Evolutionary conservation across 2,797 vertebrate species (phyloP).

Genomic region (Glossophaga mutica): DNA sequence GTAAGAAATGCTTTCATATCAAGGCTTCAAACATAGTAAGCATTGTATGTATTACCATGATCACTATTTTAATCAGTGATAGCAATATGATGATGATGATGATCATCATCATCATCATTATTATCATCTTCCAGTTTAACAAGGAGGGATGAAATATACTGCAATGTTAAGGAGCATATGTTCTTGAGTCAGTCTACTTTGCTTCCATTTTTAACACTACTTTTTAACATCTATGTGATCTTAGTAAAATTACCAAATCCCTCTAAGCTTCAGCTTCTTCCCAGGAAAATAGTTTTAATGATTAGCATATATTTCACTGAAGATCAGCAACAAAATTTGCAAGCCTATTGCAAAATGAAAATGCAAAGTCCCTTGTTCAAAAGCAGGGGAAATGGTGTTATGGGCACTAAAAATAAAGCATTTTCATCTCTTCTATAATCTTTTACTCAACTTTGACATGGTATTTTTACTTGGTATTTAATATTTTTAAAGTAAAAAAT

Average conservation of each 20-base stretch:
- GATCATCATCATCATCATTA: not conserved
- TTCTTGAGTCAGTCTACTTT: not conserved
- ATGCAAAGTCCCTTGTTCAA: not conserved
- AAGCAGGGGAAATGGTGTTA: not conserved
- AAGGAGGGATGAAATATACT: not conserved
- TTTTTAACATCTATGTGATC: not conserved
- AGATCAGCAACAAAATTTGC: not conserved
- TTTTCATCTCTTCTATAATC: not conserved
- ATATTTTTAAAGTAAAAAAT: not conserved
- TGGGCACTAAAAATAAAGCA: not conserved
- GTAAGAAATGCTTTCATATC: not conserved
- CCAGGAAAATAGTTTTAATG: not conserved
- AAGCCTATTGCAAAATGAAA: not conserved
- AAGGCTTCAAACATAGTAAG: not conserved
- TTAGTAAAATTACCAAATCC: not conserved
- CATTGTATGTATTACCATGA: not conserved
- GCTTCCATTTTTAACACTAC: not conserved
- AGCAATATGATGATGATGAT: not conserved
- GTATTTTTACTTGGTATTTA: not conserved
- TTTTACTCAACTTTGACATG: not conserved
- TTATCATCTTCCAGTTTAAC: not conserved
- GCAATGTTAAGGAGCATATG: not conserved
- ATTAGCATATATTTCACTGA: not conserved
- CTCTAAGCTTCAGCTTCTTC: not conserved
- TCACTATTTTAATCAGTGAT: not conserved